A percentile compares a stretch with the other conserved stretches of the same genome.
Conservation (phyloP, 2,113 vertebrate species). For the Tapirus terrestris region DNA sequence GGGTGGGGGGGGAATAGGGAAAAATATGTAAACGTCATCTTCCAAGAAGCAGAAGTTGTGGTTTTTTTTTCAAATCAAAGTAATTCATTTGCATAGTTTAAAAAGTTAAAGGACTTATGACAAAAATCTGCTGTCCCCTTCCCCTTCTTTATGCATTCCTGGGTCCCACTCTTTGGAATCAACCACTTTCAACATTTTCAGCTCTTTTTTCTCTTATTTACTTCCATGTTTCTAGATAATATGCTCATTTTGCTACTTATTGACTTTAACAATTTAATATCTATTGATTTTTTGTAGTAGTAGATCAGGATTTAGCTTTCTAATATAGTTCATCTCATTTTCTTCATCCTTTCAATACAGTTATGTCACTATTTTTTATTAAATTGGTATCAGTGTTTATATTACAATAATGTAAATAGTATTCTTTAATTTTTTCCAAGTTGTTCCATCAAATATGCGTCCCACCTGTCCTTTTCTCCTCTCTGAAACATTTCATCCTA, state of each 20-base stretch:
- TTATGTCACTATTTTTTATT: background rate
- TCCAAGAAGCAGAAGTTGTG: background rate
- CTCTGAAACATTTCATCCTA: background rate
- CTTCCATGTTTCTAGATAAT: background rate
- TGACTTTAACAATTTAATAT: background rate
- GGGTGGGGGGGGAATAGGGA: background rate
- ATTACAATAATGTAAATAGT: background rate
- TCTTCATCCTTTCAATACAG: constrained; percentile 11
- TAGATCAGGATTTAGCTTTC: constrained; percentile 9
- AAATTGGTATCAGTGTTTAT: background rate
- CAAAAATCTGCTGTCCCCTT: background rate
- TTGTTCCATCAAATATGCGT: constrained; percentile 15
- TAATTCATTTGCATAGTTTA: background rate
- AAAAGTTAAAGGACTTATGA: background rate
- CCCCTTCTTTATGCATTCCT: background rate
- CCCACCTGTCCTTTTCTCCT: background rate
- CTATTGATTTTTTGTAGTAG: background rate
- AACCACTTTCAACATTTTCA: background rate
- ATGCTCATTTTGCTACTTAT: background rate
- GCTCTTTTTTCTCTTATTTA: background rate
- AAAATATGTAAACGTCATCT: background rate
- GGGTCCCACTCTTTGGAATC: background rate
- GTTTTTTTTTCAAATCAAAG: constrained; percentile 33
- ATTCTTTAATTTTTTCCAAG: constrained; percentile 24
- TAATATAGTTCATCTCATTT: constrained; percentile 19